Evolutionary conservation across 1,140 invertebrate genomes (phyloP).

Genomic region (Conopomorpha cramerella): DNA sequence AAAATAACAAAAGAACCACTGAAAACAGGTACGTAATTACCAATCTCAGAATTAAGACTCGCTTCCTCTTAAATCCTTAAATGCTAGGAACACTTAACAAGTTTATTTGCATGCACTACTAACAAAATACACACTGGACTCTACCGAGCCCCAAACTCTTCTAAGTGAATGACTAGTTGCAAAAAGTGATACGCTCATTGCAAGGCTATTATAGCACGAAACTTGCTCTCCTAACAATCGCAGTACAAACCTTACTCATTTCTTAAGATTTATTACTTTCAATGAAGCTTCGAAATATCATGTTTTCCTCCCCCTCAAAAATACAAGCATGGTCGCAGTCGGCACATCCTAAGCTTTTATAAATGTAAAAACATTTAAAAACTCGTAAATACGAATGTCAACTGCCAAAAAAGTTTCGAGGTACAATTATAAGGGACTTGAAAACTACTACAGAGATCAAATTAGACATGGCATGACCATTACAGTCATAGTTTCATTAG

Average conservation of each 20-base stretch:
- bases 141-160: constrained; percentile 23
- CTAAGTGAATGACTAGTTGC: constrained; percentile 56
- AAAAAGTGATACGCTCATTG: constrained; percentile 27
- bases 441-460: constrained; percentile 50
- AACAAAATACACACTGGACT: constrained; percentile 31
- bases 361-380: constrained; percentile 15
- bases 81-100: constrained; percentile 55
- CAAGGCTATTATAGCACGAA: too few relatives aligned
- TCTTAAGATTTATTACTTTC: constrained; percentile 7
- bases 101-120: constrained; percentile 51
- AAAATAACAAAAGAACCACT: constrained; percentile 57
- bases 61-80: constrained; percentile 45
- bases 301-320: neutral
- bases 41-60: constrained; percentile 52
- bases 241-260: constrained; percentile 8
- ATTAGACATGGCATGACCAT: constrained; percentile 42
- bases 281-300: neutral
- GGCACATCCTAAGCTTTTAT: constrained; percentile 11
- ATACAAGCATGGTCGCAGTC: neutral
- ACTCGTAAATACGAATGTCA: constrained; percentile 10
- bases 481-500: constrained; percentile 23
- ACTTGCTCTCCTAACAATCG: too few relatives aligned
- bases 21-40: constrained; percentile 56
- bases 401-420: constrained; percentile 18
- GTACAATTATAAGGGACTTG: constrained; percentile 15